These are phyloP conservation scores for Lophura nycthemera DNA, from an alignment of 2,113 vertebrate genomes.

Conservation along the genomic window DNA sequence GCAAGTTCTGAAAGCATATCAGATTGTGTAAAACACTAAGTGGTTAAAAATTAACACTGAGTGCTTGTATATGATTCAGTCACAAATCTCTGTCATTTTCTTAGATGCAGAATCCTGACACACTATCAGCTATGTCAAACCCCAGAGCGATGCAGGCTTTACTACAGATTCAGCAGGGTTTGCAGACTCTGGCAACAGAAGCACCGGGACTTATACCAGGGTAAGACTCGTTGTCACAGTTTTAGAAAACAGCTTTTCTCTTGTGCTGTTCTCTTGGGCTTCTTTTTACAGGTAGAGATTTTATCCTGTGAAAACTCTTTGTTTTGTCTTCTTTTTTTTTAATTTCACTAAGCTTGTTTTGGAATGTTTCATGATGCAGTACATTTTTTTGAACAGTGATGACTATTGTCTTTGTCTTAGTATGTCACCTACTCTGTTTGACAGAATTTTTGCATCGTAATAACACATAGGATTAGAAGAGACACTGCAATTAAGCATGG, in stretches of 20 bases:
- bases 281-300: neutral
- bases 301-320: fast-evolving
- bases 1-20: neutral
- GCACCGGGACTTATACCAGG: constrained; percentile 86
- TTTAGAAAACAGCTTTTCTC: neutral
- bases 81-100: constrained; percentile 41
- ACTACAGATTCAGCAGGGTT: constrained; percentile 91
- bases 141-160: constrained; percentile 91
- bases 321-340: neutral
- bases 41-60: neutral
- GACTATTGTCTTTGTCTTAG: neutral
- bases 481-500: neutral
- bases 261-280: neutral
- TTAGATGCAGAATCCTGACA: constrained; percentile 92
- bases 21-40: neutral
- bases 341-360: neutral
- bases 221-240: constrained; percentile 66
- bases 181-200: constrained; percentile 89
- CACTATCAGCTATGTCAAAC: constrained; percentile 89
- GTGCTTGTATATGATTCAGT: neutral
- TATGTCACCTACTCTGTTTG: neutral
- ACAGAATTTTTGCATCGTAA: neutral
- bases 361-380: fast-evolving
- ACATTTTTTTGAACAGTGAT: neutral
- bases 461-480: neutral